Percentiles rank a stretch among this genome's conserved stretches.
Conservation (phyloP, 2,888 invertebrate species). For the Zelleria hepariella region DNA sequence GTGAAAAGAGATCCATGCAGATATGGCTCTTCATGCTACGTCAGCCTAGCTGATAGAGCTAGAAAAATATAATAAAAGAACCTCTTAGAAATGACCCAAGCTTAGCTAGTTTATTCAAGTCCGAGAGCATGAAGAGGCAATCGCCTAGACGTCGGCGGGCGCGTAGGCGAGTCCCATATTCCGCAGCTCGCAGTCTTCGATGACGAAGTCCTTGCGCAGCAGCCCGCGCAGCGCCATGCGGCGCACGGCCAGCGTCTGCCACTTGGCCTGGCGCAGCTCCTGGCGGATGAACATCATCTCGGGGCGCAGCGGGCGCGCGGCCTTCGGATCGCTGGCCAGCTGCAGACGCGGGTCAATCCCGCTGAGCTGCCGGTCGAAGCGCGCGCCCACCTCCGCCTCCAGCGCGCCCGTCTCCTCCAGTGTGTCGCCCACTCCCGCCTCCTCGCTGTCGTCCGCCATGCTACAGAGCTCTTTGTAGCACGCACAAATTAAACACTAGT, state of each 20-base stretch:
- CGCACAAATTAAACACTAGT: too few relatives aligned
- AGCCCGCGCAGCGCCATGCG: slow-evolving; percentile 51
- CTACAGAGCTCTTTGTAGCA: too few relatives aligned
- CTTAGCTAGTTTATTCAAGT: too few relatives aligned
- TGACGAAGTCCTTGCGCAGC: slow-evolving; percentile 43
- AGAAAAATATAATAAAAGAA: not conserved
- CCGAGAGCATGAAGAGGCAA: too few relatives aligned
- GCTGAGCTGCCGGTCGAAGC: slow-evolving; percentile 52
- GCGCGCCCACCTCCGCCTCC: slow-evolving; percentile 60
- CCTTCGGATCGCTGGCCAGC: slow-evolving; percentile 46
- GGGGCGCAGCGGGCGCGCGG: slow-evolving; percentile 48
- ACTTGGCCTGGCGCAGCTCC: slow-evolving; percentile 54
- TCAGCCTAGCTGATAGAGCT: too few relatives aligned
- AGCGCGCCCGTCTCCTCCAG: slow-evolving; percentile 55
- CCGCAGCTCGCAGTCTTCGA: slow-evolving; percentile 53
- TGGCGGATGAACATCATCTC: slow-evolving; percentile 66
- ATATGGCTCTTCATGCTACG: too few relatives aligned
- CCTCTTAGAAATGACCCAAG: too few relatives aligned
- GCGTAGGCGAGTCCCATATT: slow-evolving; percentile 54
- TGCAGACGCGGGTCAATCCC: slow-evolving; percentile 47
- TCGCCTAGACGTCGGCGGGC: slow-evolving; percentile 35
- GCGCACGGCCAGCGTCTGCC: slow-evolving; percentile 55
- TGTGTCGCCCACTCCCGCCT: slow-evolving; percentile 30
- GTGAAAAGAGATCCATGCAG: too few relatives aligned
- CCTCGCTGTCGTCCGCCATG: slow-evolving; percentile 19